phyloP scores from a whole-genome alignment of 2,113 vertebrate species.

The Steatornis caripensis region DNA sequence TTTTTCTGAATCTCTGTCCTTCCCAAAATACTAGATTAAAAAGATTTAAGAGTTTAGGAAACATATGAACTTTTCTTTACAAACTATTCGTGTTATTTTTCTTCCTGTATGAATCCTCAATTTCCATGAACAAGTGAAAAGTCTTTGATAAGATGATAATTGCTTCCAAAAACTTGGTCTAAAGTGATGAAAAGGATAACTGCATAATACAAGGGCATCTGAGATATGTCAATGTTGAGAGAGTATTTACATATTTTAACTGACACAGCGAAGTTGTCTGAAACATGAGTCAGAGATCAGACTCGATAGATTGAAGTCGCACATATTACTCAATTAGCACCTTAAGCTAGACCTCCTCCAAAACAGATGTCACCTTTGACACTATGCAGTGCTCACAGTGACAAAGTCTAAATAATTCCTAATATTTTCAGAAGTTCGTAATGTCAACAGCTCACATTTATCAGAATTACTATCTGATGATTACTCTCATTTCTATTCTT shows the following conservation, averaged over 20 bases:
- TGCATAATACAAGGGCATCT: neutral
- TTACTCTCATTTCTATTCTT: slow-evolving; percentile 30
- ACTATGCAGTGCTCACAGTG: neutral
- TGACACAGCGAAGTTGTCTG: neutral
- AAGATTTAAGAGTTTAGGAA: neutral
- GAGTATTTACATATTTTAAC: slow-evolving; percentile 46
- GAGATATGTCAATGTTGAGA: slow-evolving; percentile 7
- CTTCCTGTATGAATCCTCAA: neutral
- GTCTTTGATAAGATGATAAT: slow-evolving; percentile 13
- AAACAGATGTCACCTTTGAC: slow-evolving; percentile 28
- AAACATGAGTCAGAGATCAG: slow-evolving; percentile 9
- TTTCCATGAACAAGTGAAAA: neutral
- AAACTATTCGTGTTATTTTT: neutral
- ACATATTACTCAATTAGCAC: slow-evolving; percentile 39
- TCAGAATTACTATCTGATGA: slow-evolving; percentile 38
- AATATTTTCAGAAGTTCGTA: slow-evolving; percentile 23
- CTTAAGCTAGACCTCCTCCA: neutral
- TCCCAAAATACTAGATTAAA: neutral
- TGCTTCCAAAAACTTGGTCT: neutral
- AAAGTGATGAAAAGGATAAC: slow-evolving; percentile 21
- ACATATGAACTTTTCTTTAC: neutral
- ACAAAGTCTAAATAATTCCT: slow-evolving; percentile 24
- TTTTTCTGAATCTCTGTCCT: neutral
- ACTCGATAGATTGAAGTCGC: slow-evolving; percentile 2
- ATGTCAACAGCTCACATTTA: slow-evolving; percentile 18